A percentile compares a stretch with the other conserved stretches of the same genome.
phyloP scores from a whole-genome alignment of 2,797 vertebrate genomes.

The Ambastaia sidthimunki region DNA sequence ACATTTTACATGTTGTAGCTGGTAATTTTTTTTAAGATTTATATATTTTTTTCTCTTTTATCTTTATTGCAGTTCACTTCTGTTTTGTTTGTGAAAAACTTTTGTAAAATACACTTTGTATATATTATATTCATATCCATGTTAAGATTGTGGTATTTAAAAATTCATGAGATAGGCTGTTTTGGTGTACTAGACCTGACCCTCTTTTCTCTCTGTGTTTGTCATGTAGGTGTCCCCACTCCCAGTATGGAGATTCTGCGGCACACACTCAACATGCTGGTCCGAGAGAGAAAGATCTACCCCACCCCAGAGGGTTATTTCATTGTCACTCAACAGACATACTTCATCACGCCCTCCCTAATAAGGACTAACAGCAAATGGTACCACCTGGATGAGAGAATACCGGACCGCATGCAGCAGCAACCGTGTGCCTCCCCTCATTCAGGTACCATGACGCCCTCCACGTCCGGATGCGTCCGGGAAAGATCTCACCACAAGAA shows the following conservation, averaged over 20 bases:
- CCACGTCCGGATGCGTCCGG: constrained; percentile 89
- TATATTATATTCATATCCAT: too few relatives aligned
- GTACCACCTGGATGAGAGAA: constrained; percentile 97
- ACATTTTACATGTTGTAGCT: too few relatives aligned
- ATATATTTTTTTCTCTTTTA: too few relatives aligned
- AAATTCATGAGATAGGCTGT: too few relatives aligned
- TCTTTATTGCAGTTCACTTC: too few relatives aligned
- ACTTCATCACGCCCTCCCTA: constrained; percentile 97
- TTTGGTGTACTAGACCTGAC: background rate
- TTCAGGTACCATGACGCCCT: constrained; percentile 92
- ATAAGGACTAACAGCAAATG: constrained; percentile 98
- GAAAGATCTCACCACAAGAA: constrained; percentile 92
- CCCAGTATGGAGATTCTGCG: constrained; percentile 96
- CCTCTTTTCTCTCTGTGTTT: constrained; percentile 17
- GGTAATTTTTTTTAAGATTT: too few relatives aligned
- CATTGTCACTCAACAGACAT: constrained; percentile 98
- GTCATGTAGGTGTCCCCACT: constrained; percentile 88
- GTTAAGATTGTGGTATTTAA: background rate
- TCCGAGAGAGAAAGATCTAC: constrained; percentile 97
- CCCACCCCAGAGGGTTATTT: constrained; percentile 96
- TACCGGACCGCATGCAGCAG: constrained; percentile 85
- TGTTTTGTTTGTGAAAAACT: too few relatives aligned
- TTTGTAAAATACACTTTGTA: too few relatives aligned
- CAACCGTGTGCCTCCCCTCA: constrained; percentile 92
- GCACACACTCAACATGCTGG: constrained; percentile 94